Conservation (phyloP, 2,113 vertebrate genomes). For the Gasterosteus nipponicus region DNA sequence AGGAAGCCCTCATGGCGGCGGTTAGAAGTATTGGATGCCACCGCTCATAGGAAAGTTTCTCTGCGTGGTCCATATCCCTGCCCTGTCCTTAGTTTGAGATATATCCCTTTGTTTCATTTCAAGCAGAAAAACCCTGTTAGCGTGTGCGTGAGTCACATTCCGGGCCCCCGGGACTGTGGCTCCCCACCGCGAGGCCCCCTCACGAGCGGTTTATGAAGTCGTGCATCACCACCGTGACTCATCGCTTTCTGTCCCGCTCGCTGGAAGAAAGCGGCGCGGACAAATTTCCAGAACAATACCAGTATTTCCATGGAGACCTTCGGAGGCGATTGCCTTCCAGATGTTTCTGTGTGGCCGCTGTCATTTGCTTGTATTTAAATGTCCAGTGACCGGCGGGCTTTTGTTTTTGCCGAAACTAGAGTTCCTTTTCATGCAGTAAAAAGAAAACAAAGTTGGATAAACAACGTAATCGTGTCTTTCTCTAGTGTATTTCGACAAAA, state of each 20-base stretch:
- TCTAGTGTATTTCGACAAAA: constrained; percentile 67
- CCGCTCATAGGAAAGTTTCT: constrained; percentile 42
- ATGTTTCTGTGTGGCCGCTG: constrained; percentile 61
- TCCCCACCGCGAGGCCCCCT: constrained; percentile 53
- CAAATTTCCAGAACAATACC: constrained; percentile 68
- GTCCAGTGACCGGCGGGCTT: constrained; percentile 61
- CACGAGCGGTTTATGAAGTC: constrained; percentile 51
- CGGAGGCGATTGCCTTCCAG: constrained; percentile 51
- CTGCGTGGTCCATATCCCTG: background rate
- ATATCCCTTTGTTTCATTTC: constrained; percentile 39
- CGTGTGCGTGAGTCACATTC: constrained; percentile 52
- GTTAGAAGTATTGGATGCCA: constrained; percentile 39
- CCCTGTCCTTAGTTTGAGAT: background rate
- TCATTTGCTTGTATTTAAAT: constrained; percentile 63
- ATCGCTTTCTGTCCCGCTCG: constrained; percentile 57
- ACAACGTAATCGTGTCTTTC: constrained; percentile 61
- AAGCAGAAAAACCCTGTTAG: constrained; percentile 42
- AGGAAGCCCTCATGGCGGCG: constrained; percentile 33
- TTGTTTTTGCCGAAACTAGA: constrained; percentile 68
- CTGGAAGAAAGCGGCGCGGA: constrained; percentile 53
- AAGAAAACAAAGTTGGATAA: constrained; percentile 64
- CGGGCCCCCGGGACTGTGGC: constrained; percentile 40
- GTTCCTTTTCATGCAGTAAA: constrained; percentile 75
- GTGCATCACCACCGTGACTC: constrained; percentile 62
- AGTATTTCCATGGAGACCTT: constrained; percentile 56